Evolutionary conservation across 2,888 invertebrate genomes (phyloP), one percentile per base, ranked within the genome.

Genomic region (Litoditis marina): DNA sequence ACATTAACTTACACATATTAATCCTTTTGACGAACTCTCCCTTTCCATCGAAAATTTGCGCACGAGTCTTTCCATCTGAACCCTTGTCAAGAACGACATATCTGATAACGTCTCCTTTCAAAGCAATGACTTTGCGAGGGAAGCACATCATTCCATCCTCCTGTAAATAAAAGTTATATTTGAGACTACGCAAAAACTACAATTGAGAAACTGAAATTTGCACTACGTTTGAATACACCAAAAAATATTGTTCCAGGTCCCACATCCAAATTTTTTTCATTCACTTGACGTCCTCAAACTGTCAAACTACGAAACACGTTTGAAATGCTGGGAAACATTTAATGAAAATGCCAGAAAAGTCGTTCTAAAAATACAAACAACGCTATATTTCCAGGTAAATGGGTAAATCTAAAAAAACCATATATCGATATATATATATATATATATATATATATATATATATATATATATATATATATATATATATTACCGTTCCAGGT

Each of bases 81-180:
- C 69, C 70, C 63, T 74, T 74, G 50, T 76, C 76, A 28, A 76
- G 60, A 31, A 76, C 74, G 8, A 74, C 73, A 46, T 76, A 76
- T 4, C 76, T 66, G 5, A 65, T 53, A n/a, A 58, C 28, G 7
- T 71, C 72, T 42, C 67, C 66, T n/a, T 67, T 57, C 30, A 76
- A 39, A 4, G 73, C 69, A 7, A 76, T 71, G 2, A 79, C 78
- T 64, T 78, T 78, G 1, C 74, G 63, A 1, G 79, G 79, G 66
- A 75, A 78, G 50, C 79, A 79, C 44, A 79, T 60, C 47, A 69
- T 73, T 19, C 79, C 79, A 55, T 79, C 79, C 50, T 78, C 77
- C 59, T 60, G 30, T 34, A 46, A 34, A 22, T 16, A 22, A 2
- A n/a, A 5, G 31, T 31, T 7, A 34, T 32, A n/a, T n/a, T n/a